Base-by-base conservation (phyloP, 2,113 vertebrate genomes). In the Talpa occidentalis region DNA sequence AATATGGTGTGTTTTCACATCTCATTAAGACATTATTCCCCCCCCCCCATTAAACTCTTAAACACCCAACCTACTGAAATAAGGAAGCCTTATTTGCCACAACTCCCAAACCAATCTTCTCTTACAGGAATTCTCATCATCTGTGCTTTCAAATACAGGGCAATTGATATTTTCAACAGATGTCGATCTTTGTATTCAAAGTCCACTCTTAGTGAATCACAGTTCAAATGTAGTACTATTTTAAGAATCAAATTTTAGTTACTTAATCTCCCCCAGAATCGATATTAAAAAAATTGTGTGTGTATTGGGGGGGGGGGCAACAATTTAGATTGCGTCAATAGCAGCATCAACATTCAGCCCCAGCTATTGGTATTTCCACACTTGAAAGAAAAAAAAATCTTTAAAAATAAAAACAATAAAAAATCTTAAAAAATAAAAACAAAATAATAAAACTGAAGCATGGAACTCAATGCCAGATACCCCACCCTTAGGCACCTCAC, bases 101-200 rank as follows among this genome's bases (percentile, higher is more conserved):
- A 84, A 88, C 67, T 89, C 37, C 72, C n/a, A 74, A 91, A 64
- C 70, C 70, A 72, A 16, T 92, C 93, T 97, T 97, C 97, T 97
- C 96, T 97, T 97, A 97, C 21, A 96, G 96, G 97, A 97, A 97
- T 97, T 96, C 62, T 86, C 76, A 87, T 88, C 56, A 94, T 90
- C 44, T 84, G 69, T 76, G 56, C 70, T 35, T 96, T 94, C 56
- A 95, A 93, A 91, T 96, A 79, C 96, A 92, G 70, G 56, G 74
- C 83, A 92, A 93, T 49, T 73, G 76, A 88, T 85, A 35, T 90
- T 94, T 93, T 94, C 35, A 88, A 85, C n/a, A 91, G 56, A 74
- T 76, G 37, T 76, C 21, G 76, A 37, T 74, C 88, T 96, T 95
- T 91, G 74, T 79, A 87, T 16, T 94, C 77, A 86, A 95, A 93